phyloP scores from a whole-genome alignment of 2,888 invertebrate species.

The Ormyrus pomaceus region DNA sequence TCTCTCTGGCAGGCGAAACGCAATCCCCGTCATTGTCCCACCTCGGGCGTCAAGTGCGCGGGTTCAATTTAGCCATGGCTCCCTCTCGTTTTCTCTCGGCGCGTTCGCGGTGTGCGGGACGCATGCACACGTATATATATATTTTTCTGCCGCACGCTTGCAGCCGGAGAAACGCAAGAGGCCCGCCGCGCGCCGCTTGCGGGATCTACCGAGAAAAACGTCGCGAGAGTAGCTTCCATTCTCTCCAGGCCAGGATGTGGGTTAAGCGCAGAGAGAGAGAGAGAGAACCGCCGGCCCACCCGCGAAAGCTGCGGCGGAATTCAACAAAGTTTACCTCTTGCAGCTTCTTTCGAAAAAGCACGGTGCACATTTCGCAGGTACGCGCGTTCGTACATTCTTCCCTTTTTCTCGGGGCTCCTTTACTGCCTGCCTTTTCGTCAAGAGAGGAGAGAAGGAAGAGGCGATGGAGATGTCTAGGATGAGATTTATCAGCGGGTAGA shows the following conservation, averaged over 20 bases:
- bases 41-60: too few relatives aligned
- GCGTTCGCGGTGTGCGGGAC: not conserved
- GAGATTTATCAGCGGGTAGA: not conserved
- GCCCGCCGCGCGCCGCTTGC: too few relatives aligned
- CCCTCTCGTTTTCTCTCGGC: too few relatives aligned
- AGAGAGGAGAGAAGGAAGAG: not conserved
- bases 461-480: constrained; percentile 38
- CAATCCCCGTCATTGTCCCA: too few relatives aligned
- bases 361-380: too few relatives aligned
- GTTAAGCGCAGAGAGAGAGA: not conserved
- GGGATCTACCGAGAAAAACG: constrained; percentile 53
- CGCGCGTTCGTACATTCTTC: too few relatives aligned
- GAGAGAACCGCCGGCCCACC: constrained; percentile 16
- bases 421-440: constrained; percentile 1
- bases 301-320: constrained; percentile 24
- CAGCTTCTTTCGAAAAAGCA: too few relatives aligned
- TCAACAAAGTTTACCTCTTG: too few relatives aligned
- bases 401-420: too few relatives aligned
- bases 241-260: constrained; percentile 34
- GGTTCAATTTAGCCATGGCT: too few relatives aligned
- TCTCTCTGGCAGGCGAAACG: not conserved
- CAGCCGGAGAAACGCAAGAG: constrained; percentile 3
- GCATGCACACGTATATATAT: too few relatives aligned
- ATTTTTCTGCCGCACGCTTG: constrained; percentile 9
- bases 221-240: constrained; percentile 19